Evolutionary conservation across 1,140 invertebrate genomes (phyloP).

Genomic region (Drosophila kurseongensis): DNA sequence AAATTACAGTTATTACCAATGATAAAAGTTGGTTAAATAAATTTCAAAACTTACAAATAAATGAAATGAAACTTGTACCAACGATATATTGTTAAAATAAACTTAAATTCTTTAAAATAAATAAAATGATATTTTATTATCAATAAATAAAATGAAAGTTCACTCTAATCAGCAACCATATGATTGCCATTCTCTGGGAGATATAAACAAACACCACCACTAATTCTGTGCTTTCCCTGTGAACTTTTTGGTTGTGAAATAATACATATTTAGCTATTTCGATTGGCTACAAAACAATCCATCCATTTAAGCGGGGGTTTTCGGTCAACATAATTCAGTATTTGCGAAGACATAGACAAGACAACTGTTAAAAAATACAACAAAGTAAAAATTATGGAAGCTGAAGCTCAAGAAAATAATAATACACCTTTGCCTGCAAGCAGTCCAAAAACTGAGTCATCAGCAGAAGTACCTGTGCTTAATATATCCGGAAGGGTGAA

Average conservation of each 20-base stretch:
- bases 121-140: neutral
- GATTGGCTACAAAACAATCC: neutral
- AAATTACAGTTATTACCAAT: too few species aligned
- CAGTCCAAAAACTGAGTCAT: neutral
- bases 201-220: neutral
- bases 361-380: neutral
- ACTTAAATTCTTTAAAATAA: too few species aligned
- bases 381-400: constrained; percentile 4
- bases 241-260: constrained; percentile 27
- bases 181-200: constrained; percentile 12
- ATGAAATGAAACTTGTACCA: too few species aligned
- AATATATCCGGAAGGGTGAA: constrained; percentile 19
- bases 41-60: too few species aligned
- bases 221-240: constrained; percentile 9
- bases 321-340: neutral
- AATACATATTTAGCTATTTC: constrained; percentile 2
- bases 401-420: neutral
- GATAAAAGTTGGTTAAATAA: too few species aligned
- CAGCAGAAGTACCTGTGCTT: constrained; percentile 1
- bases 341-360: neutral
- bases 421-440: neutral
- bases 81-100: too few species aligned
- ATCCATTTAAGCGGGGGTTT: constrained; percentile 2
- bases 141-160: neutral
- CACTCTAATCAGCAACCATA: neutral